These are phyloP conservation scores for Sminthurides aquaticus DNA, from an alignment of 2,888 invertebrate species.

Conservation along the genomic window DNA sequence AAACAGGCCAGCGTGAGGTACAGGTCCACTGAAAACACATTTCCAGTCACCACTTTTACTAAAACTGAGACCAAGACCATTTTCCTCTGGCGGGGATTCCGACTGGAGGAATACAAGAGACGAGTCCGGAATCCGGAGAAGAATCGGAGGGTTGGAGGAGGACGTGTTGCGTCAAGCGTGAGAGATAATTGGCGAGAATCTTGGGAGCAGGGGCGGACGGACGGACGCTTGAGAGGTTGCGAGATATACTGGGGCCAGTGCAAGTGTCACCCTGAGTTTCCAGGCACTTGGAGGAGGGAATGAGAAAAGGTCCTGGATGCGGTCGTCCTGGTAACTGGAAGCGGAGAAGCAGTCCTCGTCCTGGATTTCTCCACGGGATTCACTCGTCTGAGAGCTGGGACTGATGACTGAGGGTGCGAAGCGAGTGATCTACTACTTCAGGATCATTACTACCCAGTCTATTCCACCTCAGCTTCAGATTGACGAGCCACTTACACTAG, in stretches of 20 bases:
- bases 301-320: neutral
- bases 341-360: too few relatives aligned
- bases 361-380: constrained; percentile 6
- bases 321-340: neutral
- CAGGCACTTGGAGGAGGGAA: neutral
- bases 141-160: neutral
- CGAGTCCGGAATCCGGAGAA: neutral
- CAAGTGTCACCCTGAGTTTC: constrained; percentile 12
- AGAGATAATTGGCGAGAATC: neutral
- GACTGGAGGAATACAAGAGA: neutral
- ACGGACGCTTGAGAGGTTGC: too few relatives aligned
- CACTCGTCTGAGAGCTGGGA: constrained; percentile 1
- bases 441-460: neutral
- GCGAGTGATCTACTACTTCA: neutral
- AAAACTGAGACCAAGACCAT: constrained; percentile 19
- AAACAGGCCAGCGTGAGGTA: constrained; percentile 26
- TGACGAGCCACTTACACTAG: constrained; percentile 1
- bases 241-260: constrained; percentile 10
- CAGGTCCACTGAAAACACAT: constrained; percentile 24
- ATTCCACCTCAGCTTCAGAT: neutral
- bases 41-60: constrained; percentile 11
- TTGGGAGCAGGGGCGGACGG: too few relatives aligned
- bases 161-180: neutral
- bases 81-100: neutral
- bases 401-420: neutral